phyloP scores from a whole-genome alignment of 2,797 vertebrate genomes.

The Enteromius unitaeniatus region DNA sequence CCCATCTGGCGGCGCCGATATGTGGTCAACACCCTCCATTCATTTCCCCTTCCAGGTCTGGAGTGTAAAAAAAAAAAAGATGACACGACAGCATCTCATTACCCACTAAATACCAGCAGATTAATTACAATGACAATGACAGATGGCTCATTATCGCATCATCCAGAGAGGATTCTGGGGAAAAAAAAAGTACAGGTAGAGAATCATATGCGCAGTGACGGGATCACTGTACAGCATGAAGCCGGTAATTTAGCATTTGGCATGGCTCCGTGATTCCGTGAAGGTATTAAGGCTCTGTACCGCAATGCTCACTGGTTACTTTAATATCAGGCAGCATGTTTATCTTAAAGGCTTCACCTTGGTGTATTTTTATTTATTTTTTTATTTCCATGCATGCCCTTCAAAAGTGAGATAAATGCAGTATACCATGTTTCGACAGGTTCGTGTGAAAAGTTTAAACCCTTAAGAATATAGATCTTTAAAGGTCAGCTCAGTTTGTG shows the following conservation, averaged over 20 bases:
- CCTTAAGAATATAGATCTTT: constrained; percentile 24
- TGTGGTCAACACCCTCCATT: constrained; percentile 39
- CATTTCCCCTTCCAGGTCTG: constrained; percentile 39
- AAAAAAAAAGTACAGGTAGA: constrained; percentile 48
- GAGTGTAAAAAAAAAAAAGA: constrained; percentile 35
- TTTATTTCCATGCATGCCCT: neutral
- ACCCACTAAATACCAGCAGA: constrained; percentile 81
- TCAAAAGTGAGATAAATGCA: constrained; percentile 14
- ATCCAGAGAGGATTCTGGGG: constrained; percentile 61
- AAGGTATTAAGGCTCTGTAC: constrained; percentile 7
- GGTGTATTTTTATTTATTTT: neutral
- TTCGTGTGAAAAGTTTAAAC: constrained; percentile 36
- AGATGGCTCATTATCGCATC: constrained; percentile 79
- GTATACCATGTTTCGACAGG: neutral
- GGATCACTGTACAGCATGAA: constrained; percentile 35
- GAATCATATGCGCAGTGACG: constrained; percentile 32
- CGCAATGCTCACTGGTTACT: constrained; percentile 24
- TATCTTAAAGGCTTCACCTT: constrained; percentile 11
- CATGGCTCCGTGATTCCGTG: constrained; percentile 29
- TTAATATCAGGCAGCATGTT: neutral
- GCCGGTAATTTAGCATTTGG: constrained; percentile 37
- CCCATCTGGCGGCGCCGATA: constrained; percentile 26
- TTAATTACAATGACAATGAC: constrained; percentile 84
- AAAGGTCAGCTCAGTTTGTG: constrained; percentile 50
- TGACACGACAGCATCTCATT: constrained; percentile 76